phyloP scores from a whole-genome alignment of 23 tunicate species.

The Phallusia fumigata region DNA sequence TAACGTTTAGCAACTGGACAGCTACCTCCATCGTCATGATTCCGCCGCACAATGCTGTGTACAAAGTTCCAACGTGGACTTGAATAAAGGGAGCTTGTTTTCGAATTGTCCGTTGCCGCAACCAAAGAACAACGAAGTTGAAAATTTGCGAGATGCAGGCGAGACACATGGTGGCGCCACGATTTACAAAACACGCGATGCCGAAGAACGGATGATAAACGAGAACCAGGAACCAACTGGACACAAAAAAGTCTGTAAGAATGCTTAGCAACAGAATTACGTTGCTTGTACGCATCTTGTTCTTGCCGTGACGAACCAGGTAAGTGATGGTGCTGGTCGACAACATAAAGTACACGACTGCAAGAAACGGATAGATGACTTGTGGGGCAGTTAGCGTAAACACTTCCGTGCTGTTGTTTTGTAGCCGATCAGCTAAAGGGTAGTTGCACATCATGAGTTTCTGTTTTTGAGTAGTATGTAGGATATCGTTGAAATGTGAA shows the following conservation, averaged over 20 bases:
- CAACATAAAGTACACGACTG: neutral
- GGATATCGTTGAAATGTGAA: too few relatives aligned
- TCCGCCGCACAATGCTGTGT: neutral
- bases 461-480: too few relatives aligned
- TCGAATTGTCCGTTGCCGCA: neutral
- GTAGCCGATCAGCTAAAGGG: too few relatives aligned
- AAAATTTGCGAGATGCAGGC: neutral
- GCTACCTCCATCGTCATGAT: neutral
- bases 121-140: neutral
- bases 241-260: neutral
- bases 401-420: neutral
- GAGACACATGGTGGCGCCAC: neutral
- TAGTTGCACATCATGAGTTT: constrained; percentile 9
- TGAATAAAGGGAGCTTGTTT: neutral
- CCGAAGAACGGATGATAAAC: neutral
- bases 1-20: neutral
- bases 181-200: neutral
- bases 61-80: neutral
- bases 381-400: neutral
- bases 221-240: neutral
- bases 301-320: neutral
- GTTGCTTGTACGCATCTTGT: neutral
- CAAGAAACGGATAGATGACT: neutral
- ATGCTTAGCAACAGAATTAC: neutral
- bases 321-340: neutral